Percentiles rank a stretch among this genome's conserved stretches.
Evolutionary conservation across 2,113 vertebrate genomes (phyloP).

Genomic region (Helogale parvula): DNA sequence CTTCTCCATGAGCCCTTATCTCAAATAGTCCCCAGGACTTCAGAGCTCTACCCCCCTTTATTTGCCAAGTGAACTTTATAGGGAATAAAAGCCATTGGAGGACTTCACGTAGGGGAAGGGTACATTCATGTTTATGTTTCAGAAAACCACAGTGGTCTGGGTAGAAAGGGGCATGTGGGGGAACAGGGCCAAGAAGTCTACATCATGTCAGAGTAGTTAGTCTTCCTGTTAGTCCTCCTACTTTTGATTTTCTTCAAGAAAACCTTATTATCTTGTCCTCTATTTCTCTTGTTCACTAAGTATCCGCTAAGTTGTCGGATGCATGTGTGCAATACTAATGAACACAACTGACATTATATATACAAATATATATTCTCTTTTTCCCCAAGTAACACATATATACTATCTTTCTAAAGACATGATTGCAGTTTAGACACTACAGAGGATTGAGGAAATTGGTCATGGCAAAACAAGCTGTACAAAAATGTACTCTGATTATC

Average conservation of each 20-base stretch:
- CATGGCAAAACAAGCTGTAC: background rate
- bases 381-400: background rate
- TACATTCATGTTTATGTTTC: background rate
- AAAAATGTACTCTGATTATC: background rate
- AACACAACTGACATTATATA: background rate
- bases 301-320: background rate
- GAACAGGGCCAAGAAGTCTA: too few relatives aligned
- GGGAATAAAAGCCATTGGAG: background rate
- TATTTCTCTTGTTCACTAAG: background rate
- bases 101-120: background rate
- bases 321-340: background rate
- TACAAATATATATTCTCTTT: background rate
- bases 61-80: background rate
- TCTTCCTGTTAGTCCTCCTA: background rate
- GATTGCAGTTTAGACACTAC: background rate
- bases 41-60: too few relatives aligned
- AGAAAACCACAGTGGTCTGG: background rate
- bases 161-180: background rate
- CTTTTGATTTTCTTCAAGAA: background rate
- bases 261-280: background rate
- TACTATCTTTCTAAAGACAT: background rate
- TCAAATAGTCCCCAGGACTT: background rate
- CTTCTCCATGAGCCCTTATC: background rate
- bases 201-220: background rate
- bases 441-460: background rate